These are phyloP conservation scores for Drosophila kanekoi DNA, from an alignment of 2,888 invertebrate genomes.

Conservation along the genomic window DNA sequence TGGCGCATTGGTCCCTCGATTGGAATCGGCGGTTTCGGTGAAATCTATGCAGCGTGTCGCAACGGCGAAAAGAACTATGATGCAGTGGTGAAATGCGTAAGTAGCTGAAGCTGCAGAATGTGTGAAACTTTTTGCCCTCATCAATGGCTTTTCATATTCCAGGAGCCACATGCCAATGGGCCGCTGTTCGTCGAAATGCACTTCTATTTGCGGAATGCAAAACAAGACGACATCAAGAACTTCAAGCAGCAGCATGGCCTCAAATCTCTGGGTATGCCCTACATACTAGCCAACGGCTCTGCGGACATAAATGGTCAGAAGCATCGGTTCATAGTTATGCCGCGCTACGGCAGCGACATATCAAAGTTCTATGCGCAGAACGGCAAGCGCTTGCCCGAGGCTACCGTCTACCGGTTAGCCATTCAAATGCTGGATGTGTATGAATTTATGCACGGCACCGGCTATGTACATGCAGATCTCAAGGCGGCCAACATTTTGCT, in stretches of 20 bases:
- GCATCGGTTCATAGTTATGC: constrained; percentile 95
- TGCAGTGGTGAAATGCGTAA: constrained; percentile 92
- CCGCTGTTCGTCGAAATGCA: constrained; percentile 97
- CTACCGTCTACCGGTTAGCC: constrained; percentile 92
- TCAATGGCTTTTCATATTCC: constrained; percentile 6
- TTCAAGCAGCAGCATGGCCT: constrained; percentile 85
- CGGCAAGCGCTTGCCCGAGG: constrained; percentile 88
- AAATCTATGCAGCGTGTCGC: constrained; percentile 94
- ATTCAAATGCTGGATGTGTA: constrained; percentile 95
- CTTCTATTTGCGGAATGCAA: constrained; percentile 93
- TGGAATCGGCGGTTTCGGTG: constrained; percentile 97
- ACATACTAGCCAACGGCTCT: constrained; percentile 93
- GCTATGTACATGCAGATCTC: constrained; percentile 97
- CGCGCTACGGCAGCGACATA: constrained; percentile 94
- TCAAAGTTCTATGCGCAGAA: constrained; percentile 91
- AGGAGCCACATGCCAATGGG: constrained; percentile 97
- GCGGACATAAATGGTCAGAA: constrained; percentile 90
- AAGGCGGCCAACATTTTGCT: constrained; percentile 97
- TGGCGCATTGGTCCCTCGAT: constrained; percentile 96
- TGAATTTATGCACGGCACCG: constrained; percentile 95
- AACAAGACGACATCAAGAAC: constrained; percentile 89
- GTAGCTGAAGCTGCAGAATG: constrained; percentile 76
- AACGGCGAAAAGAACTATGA: constrained; percentile 87
- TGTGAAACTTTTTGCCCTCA: background rate
- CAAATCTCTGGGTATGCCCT: constrained; percentile 92